Conservation (phyloP, 1,140 invertebrate genomes). For the Patella vulgata region DNA sequence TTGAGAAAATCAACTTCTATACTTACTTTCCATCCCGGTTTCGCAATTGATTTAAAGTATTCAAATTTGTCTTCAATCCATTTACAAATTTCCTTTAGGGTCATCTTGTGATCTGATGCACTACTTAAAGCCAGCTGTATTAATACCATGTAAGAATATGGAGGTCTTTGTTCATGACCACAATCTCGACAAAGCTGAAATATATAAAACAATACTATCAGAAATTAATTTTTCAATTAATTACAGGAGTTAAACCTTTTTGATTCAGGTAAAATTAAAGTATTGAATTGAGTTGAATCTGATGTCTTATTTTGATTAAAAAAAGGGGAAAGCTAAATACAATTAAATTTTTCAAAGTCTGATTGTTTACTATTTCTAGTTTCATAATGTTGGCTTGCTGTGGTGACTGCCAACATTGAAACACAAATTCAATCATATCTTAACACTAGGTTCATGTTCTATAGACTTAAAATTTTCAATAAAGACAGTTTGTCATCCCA, state of each 20-base stretch:
- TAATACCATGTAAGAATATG: slow-evolving; percentile 76
- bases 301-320: background rate
- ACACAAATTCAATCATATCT: too few relatives aligned
- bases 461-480: too few relatives aligned
- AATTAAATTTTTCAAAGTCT: too few relatives aligned
- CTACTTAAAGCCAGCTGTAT: slow-evolving; percentile 77
- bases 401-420: too few relatives aligned
- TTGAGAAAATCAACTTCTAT: too few relatives aligned
- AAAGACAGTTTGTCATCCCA: too few relatives aligned
- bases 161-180: slow-evolving; percentile 66
- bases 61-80: slow-evolving; percentile 68
- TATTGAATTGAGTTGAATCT: background rate
- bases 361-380: too few relatives aligned
- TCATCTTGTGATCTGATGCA: slow-evolving; percentile 69
- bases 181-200: slow-evolving; percentile 45
- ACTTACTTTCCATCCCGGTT: slow-evolving; percentile 77
- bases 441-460: too few relatives aligned
- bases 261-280: too few relatives aligned
- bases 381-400: too few relatives aligned
- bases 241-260: too few relatives aligned
- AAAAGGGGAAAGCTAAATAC: background rate
- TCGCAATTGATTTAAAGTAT: slow-evolving; percentile 73
- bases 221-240: too few relatives aligned
- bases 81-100: slow-evolving; percentile 67
- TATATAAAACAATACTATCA: background rate